phyloP scores from a whole-genome alignment of 2,113 vertebrate species.

The Hepsetus odoe region DNA sequence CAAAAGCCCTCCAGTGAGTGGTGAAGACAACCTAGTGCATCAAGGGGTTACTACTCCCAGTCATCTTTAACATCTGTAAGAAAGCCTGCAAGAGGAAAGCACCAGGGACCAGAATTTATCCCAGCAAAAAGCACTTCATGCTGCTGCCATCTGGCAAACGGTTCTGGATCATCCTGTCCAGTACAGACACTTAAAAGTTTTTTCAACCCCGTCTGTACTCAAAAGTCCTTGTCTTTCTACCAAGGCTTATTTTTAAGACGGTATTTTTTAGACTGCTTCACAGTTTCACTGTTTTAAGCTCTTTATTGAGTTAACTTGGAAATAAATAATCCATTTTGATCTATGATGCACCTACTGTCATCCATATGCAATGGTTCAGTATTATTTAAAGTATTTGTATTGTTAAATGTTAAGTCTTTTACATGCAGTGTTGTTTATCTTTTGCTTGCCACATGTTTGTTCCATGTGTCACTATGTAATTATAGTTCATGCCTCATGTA shows the following conservation, averaged over 20 bases:
- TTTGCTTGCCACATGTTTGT: neutral
- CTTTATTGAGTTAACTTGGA: no score
- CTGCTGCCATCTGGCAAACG: conserved; percentile 5
- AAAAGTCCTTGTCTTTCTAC: no score
- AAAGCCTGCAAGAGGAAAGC: neutral
- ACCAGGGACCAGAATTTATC: neutral
- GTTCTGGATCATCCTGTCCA: neutral
- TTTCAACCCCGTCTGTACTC: no score
- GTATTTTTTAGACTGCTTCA: no score
- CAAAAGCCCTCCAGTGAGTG: neutral
- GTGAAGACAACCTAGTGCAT: neutral
- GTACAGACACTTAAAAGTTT: neutral
- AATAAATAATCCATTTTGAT: no score
- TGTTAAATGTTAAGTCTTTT: no score
- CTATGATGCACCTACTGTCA: no score
- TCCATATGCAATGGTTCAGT: no score
- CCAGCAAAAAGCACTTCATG: neutral
- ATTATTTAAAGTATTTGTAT: no score
- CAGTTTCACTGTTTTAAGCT: no score
- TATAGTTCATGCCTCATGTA: neutral
- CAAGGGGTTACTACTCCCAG: neutral
- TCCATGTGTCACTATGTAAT: neutral
- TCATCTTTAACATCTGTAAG: neutral
- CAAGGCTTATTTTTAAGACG: no score
- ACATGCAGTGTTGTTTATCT: neutral